Percentiles rank a stretch among this genome's conserved stretches.
Conservation (phyloP, 2,888 invertebrate species). For the Drosophila aldrichi region DNA sequence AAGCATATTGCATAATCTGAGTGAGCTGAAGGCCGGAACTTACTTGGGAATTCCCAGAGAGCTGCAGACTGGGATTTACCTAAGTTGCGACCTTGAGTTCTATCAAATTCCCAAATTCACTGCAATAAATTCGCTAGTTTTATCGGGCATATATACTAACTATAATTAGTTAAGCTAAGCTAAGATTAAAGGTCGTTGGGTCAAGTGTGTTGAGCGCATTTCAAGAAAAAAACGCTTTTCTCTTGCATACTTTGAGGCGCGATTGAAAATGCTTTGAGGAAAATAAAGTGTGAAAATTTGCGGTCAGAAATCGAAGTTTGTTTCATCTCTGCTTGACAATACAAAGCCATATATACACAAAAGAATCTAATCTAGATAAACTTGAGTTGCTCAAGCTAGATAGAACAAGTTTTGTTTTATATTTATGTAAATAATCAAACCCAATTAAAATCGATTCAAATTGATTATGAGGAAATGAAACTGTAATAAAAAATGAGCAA, state of each 20-base stretch:
- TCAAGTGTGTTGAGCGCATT: background rate
- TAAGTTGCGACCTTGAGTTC: background rate
- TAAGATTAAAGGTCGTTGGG: background rate
- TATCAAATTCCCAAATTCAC: background rate
- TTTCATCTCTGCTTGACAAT: too few species aligned
- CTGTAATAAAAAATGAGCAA: background rate
- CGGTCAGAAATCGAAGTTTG: background rate
- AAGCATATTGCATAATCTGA: background rate
- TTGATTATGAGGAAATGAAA: constrained; percentile 6
- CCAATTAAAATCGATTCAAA: background rate
- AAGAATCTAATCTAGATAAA: background rate
- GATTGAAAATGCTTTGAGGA: constrained; percentile 5
- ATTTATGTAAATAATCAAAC: background rate
- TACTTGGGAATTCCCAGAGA: background rate
- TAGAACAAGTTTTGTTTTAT: constrained; percentile 1
- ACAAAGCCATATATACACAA: too few species aligned
- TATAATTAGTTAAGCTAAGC: background rate
- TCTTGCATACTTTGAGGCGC: constrained; percentile 52
- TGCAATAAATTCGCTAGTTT: background rate
- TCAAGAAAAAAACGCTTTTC: background rate
- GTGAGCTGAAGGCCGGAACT: background rate
- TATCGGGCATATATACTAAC: background rate
- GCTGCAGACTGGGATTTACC: background rate
- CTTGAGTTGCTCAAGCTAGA: background rate
- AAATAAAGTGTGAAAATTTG: constrained; percentile 20